Percentiles rank a stretch among this genome's conserved stretches.
These are phyloP conservation scores for Eufriesea mexicana DNA, from an alignment of 1,140 invertebrate genomes.

Conservation along the genomic window DNA sequence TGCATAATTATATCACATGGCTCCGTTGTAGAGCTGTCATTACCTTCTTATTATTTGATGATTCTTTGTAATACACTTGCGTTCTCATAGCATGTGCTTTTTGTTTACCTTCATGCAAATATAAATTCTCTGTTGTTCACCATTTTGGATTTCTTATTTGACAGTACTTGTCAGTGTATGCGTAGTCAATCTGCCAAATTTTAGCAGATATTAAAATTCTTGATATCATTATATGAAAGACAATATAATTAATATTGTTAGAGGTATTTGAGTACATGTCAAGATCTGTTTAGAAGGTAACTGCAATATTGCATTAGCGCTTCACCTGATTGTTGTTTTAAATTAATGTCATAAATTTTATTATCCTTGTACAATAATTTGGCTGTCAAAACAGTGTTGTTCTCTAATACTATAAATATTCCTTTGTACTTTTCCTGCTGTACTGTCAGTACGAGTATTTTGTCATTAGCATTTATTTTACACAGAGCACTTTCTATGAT, in stretches of 20 bases:
- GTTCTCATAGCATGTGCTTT: background rate
- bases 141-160: too few species aligned
- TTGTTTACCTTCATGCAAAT: too few species aligned
- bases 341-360: background rate
- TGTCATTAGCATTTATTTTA: background rate
- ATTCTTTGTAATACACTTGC: background rate
- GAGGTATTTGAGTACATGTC: background rate
- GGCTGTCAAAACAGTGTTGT: background rate
- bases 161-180: too few species aligned
- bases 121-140: too few species aligned
- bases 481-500: background rate
- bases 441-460: background rate
- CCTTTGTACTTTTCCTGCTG: background rate
- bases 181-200: background rate
- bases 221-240: too few species aligned
- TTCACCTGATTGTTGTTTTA: too few species aligned
- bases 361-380: background rate
- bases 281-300: background rate
- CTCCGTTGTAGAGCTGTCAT: background rate
- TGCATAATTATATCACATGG: slow-evolving; percentile 39
- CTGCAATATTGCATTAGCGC: background rate
- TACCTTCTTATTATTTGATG: background rate
- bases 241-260: slow-evolving; percentile 3
- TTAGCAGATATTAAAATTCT: background rate
- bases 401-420: background rate